Base-by-base conservation (phyloP, 2,888 invertebrate species). In the Drosophila barbarae region DNA sequence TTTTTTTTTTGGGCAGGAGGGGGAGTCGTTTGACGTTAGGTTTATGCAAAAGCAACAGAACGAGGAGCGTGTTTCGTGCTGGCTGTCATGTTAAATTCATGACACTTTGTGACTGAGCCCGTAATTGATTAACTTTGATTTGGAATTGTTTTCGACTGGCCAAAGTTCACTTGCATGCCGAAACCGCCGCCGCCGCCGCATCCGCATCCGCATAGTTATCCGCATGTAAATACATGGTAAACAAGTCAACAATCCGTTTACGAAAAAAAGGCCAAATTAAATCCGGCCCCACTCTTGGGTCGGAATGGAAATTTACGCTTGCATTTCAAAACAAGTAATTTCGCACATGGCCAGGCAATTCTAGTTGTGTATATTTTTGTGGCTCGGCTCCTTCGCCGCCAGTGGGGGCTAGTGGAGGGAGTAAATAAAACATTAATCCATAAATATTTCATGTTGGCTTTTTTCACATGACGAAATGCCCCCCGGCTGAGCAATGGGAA, bases 71-170 rank as follows among this genome's bases (percentile, higher is more conserved):
- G 57, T 69, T 61, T 72, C 75, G 75, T 77, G 77, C 41, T 52
- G 56, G 55, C 54, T 69, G 72, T 70, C 76, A 68, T 52, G 54
- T 49, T 67, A 68, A 21, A 71, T 74, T 54, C 36, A 30, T 79
- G 78, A 78, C 78, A 69, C 69, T 65, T 64, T 69, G 50, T 73
- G 78, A 76, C 78, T 74, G 69, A 65, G 32, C 58, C 41, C 55
- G 73, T 81, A 79, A 79, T 79, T 76, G 79, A 81, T 82, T 76
- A 76, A 75, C 67, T 79, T 79, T 82, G 75, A 76, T 74, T 81
- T 71, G 41, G 52, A 60, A 73, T 65, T 68, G 52, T 44, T 46
- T 58, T 67, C 36, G 50, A 66, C 65, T 66, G 56, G 42, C 63
- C 60, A 63, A 63, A 63, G 50, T 63, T 63, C 63, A 63, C 60